These are phyloP conservation scores for Gadopsis bispinosus DNA, from an alignment of 2,797 vertebrate species.

Conservation along the genomic window DNA sequence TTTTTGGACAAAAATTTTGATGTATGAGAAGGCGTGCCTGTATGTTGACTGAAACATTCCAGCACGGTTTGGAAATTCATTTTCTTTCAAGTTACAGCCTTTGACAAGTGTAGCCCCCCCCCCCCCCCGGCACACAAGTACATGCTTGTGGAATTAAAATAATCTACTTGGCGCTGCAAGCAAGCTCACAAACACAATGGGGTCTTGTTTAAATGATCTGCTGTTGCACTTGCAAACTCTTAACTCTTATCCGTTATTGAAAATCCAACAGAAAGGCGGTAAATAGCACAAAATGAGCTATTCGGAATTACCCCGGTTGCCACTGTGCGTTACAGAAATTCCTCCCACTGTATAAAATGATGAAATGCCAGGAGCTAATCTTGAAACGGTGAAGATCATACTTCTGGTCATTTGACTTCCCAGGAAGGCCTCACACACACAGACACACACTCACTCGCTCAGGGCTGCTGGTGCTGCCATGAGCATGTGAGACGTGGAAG, in stretches of 20 bases:
- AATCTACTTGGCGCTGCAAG: background rate
- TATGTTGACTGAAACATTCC: background rate
- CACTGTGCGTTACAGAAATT: background rate
- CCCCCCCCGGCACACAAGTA: background rate
- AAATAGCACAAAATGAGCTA: background rate
- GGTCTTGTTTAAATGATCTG: background rate
- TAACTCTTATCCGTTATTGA: background rate
- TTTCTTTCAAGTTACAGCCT: background rate
- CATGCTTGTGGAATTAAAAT: slow-evolving; percentile 6
- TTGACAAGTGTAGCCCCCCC: background rate
- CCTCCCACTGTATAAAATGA: slow-evolving; percentile 1
- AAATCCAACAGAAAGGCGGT: background rate
- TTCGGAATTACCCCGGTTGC: background rate
- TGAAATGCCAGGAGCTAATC: slow-evolving; percentile 26
- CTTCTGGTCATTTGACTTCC: slow-evolving; percentile 62
- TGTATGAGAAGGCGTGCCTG: background rate
- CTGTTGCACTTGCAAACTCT: background rate
- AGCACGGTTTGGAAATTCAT: slow-evolving; percentile 23
- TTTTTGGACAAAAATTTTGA: too few relatives aligned
- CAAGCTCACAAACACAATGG: background rate
- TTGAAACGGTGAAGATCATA: slow-evolving; percentile 33
- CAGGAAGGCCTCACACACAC: background rate
- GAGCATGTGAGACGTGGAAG: slow-evolving; percentile 46
- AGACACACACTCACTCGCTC: too few relatives aligned
- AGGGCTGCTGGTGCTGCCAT: slow-evolving; percentile 16